Evolutionary conservation across 2,797 vertebrate species (phyloP).

Genomic region (Bradypus variegatus): DNA sequence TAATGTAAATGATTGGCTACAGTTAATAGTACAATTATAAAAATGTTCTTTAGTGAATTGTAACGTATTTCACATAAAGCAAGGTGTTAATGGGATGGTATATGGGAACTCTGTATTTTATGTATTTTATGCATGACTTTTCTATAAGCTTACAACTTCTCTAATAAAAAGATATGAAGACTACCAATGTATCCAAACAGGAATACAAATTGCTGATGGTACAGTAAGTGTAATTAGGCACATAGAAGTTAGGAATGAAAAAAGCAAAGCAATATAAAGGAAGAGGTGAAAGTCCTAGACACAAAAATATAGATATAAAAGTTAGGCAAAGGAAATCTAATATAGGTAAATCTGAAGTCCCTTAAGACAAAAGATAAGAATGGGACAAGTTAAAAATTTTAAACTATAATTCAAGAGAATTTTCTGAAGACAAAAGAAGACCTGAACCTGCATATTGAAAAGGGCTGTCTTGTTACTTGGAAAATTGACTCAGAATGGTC

Average conservation of each 20-base stretch:
- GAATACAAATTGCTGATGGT: not conserved
- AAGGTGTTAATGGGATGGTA: too few relatives aligned
- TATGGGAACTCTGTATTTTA: too few relatives aligned
- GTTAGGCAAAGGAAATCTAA: not conserved
- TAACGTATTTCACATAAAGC: too few relatives aligned
- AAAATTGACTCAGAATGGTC: not conserved
- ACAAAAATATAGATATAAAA: not conserved
- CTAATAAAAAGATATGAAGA: not conserved
- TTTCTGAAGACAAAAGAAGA: conserved; percentile 7
- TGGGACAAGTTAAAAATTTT: not conserved
- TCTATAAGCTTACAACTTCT: too few relatives aligned
- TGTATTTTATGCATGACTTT: too few relatives aligned
- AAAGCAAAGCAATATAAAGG: not conserved
- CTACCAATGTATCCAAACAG: not conserved
- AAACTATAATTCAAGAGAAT: not conserved
- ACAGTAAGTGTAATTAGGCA: not conserved
- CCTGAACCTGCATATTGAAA: not conserved
- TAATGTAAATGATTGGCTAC: too few relatives aligned
- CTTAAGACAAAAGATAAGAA: not conserved
- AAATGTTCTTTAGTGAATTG: too few relatives aligned
- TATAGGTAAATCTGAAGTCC: not conserved
- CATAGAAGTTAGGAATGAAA: not conserved
- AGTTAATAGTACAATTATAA: too few relatives aligned
- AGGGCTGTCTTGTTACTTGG: not conserved
- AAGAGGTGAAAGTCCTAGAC: not conserved